Evolutionary conservation across 2,797 vertebrate genomes (phyloP).

Genomic region (Australoheros facetus): DNA sequence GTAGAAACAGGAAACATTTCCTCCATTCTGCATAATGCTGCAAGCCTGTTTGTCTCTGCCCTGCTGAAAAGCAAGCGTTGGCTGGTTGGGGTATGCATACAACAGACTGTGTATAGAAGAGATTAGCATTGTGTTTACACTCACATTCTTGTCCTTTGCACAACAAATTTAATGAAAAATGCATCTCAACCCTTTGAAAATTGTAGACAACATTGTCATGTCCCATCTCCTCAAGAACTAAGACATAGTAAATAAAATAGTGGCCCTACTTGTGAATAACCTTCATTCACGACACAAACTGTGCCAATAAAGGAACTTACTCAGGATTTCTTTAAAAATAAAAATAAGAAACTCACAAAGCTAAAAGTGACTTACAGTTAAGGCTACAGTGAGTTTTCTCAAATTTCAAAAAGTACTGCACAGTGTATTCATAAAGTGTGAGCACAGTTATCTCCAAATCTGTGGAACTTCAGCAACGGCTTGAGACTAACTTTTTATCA

Average conservation of each 20-base stretch:
- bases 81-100: not conserved
- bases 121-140: not conserved
- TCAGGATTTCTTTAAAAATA: not conserved
- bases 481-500: not conserved
- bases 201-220: not conserved
- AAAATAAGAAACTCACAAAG: not conserved
- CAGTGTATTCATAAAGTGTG: not conserved
- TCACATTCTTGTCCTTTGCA: not conserved
- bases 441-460: not conserved
- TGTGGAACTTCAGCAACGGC: too few species aligned
- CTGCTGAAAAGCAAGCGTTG: not conserved
- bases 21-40: not conserved
- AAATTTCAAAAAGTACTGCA: not conserved
- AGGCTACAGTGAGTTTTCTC: not conserved
- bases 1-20: not conserved
- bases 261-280: not conserved
- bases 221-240: not conserved
- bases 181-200: not conserved
- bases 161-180: not conserved
- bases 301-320: not conserved
- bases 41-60: not conserved
- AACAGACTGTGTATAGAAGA: not conserved
- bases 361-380: not conserved
- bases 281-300: not conserved
- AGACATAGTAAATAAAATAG: constrained; percentile 2